Conservation (phyloP, 2,113 vertebrate genomes). For the Oncorhynchus keta region DNA sequence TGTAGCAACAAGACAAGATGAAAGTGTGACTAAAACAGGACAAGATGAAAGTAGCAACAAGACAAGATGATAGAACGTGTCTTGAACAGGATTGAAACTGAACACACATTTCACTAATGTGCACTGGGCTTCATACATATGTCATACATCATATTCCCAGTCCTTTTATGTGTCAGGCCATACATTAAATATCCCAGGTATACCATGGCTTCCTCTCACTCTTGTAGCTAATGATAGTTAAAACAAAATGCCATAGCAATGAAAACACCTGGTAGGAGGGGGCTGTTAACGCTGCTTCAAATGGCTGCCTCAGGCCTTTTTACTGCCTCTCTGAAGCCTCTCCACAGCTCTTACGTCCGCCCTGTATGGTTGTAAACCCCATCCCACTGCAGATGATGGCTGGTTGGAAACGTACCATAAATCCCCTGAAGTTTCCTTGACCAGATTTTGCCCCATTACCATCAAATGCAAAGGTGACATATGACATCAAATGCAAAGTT, state of each 20-base stretch:
- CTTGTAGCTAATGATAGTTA: neutral
- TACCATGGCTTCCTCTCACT: neutral
- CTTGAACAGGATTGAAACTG: no score
- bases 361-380: neutral
- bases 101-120: no score
- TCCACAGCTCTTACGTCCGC: neutral
- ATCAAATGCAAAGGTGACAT: neutral
- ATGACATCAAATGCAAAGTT: neutral
- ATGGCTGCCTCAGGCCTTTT: slow-evolving; percentile 38
- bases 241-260: slow-evolving; percentile 40
- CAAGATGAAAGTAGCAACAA: no score
- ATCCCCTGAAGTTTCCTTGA: neutral
- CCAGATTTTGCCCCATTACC: neutral
- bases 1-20: no score
- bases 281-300: slow-evolving; percentile 24
- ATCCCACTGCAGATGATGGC: neutral
- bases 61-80: no score
- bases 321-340: slow-evolving; percentile 20
- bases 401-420: neutral
- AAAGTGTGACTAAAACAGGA: no score
- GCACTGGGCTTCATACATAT: no score
- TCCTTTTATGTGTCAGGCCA: neutral
- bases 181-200: neutral
- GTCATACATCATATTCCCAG: neutral
- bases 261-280: slow-evolving; percentile 41